These are phyloP conservation scores for Sebastiscus tertius DNA, from an alignment of 2,797 vertebrate species.

Conservation along the genomic window DNA sequence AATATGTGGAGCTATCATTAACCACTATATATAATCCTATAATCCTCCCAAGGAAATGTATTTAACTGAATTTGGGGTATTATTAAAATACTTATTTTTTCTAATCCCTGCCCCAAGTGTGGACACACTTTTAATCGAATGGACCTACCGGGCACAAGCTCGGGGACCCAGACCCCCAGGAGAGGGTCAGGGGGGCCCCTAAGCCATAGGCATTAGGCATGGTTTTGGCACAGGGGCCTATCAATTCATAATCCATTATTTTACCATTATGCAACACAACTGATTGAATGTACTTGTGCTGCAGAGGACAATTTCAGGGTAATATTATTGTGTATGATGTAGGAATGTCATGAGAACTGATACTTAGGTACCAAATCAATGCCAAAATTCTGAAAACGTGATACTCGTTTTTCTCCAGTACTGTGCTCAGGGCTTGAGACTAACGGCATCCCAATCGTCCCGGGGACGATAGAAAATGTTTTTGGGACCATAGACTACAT, in stretches of 20 bases:
- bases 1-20: not conserved
- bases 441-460: too few species aligned
- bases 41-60: conserved; percentile 1
- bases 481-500: too few species aligned
- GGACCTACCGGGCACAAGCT: not conserved
- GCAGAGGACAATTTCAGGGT: not conserved
- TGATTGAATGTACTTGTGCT: not conserved
- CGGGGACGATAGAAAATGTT: too few species aligned
- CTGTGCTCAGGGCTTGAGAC: too few species aligned
- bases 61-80: not conserved
- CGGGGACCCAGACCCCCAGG: not conserved
- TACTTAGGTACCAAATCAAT: too few species aligned
- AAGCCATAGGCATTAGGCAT: not conserved
- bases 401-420: too few species aligned
- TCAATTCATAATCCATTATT: conserved; percentile 7
- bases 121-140: conserved; percentile 1
- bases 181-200: not conserved
- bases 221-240: not conserved
- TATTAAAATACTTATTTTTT: not conserved
- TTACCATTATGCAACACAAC: not conserved
- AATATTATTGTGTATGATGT: not conserved
- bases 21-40: not conserved
- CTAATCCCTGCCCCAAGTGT: not conserved
- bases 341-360: too few species aligned
- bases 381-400: too few species aligned